These are phyloP conservation scores for Hiodon tergisus DNA, from an alignment of 2,113 vertebrate species.

Conservation along the genomic window DNA sequence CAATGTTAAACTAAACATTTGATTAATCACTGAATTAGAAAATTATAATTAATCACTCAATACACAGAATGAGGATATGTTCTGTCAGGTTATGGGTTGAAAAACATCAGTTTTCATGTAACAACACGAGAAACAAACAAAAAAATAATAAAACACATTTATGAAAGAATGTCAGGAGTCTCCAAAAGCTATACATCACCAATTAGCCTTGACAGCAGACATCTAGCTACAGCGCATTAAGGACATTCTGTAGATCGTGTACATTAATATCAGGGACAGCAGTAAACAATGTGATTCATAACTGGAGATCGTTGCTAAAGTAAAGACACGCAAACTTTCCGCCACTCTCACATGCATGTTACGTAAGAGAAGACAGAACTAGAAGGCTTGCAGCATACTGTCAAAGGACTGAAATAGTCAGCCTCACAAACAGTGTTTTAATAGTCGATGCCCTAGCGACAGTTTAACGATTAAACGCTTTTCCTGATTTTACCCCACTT, in stretches of 20 bases:
- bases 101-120: neutral
- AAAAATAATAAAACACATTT: neutral
- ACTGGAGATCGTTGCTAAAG: neutral
- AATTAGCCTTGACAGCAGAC: neutral
- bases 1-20: neutral
- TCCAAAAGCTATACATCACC: too few species aligned
- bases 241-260: neutral
- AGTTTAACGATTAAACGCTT: neutral
- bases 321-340: neutral
- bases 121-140: neutral
- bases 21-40: constrained; percentile 18
- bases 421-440: neutral
- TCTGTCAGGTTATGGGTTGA: neutral
- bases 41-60: constrained; percentile 12
- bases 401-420: constrained; percentile 5
- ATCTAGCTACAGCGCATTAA: neutral
- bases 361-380: neutral
- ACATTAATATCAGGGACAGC: neutral
- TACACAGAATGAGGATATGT: neutral
- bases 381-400: neutral
- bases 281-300: neutral
- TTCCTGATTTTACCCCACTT: neutral
- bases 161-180: too few species aligned
- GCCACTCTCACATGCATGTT: neutral
- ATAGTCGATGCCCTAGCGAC: neutral